phyloP scores from a whole-genome alignment of 2,113 vertebrate species.

The Callorhinus ursinus region DNA sequence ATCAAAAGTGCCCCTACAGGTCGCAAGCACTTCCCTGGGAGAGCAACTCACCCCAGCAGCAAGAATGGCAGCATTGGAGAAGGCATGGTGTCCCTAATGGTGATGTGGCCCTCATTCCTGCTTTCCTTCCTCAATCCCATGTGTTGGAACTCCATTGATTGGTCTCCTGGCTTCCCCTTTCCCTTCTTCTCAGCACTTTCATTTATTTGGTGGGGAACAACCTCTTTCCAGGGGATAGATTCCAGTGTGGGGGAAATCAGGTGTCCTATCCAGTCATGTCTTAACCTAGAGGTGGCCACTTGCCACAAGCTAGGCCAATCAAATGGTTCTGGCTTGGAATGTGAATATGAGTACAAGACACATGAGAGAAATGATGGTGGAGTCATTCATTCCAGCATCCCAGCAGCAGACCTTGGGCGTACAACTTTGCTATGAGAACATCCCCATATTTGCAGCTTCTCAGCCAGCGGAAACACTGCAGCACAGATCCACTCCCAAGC shows the following conservation, averaged over 20 bases:
- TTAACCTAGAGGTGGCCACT: neutral
- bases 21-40: neutral
- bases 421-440: neutral
- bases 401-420: neutral
- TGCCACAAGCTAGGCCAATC: neutral
- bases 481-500: neutral
- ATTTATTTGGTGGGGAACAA: neutral
- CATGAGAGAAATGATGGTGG: neutral
- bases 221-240: neutral
- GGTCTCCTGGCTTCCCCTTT: neutral
- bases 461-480: neutral
- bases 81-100: rapidly evolving
- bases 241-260: neutral
- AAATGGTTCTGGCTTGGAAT: neutral
- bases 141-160: neutral
- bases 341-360: neutral
- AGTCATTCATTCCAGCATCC: neutral
- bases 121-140: neutral
- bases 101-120: rapidly evolving
- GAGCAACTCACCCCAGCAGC: too few species aligned
- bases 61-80: neutral
- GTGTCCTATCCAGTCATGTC: neutral
- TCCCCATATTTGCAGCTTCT: neutral
- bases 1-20: too few species aligned
- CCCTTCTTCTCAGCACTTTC: neutral